phyloP scores from a whole-genome alignment of 2,113 vertebrate genomes.

The western clawed frog (Xenopus tropicalis) region UCB_Xtro_10.0 CM004451.2:5174001-5174500 shows the following conservation, averaged over 20 bases:
- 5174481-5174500: conserved; percentile 62
- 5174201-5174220: conserved; percentile 58
- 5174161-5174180: conserved; percentile 52
- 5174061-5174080: conserved; percentile 59
- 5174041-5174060: conserved; percentile 57
- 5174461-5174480: conserved; percentile 64
- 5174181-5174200: conserved; percentile 58
- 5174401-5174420: conserved; percentile 57
- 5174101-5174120: conserved; percentile 61
- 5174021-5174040: conserved; percentile 57
- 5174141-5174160: conserved; percentile 52
- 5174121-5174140: conserved; percentile 54
- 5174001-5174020: conserved; percentile 66
- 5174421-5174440: conserved; percentile 52
- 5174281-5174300: background rate
- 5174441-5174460: conserved; percentile 53
- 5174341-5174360: background rate
- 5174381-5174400: conserved; percentile 53
- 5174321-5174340: too few species aligned
- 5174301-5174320: too few species aligned
- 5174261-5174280: background rate
- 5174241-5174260: conserved; percentile 41
- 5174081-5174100: conserved; percentile 68
- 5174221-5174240: background rate
- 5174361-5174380: background rate